These are phyloP conservation scores for Spodoptera exigua DNA, from an alignment of 2,888 invertebrate genomes.

Conservation along the genomic window DNA sequence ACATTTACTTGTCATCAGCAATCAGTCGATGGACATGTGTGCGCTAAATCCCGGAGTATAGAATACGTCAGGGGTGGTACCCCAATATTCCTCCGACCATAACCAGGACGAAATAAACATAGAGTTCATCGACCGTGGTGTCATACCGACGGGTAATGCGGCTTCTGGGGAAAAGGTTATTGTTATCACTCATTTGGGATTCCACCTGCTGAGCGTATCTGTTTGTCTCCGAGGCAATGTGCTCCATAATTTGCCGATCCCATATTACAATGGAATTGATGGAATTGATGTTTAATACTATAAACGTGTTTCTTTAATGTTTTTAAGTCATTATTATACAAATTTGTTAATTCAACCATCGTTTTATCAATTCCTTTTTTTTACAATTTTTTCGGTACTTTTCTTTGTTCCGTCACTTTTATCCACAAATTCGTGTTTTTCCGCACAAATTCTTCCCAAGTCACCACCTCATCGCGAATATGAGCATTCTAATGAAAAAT, in stretches of 20 bases:
- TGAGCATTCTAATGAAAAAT: too few species aligned
- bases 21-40: neutral
- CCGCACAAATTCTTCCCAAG: too few species aligned
- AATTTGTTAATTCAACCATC: too few species aligned
- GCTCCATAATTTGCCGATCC: slow-evolving; percentile 55
- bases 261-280: slow-evolving; percentile 51
- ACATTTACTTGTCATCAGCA: neutral
- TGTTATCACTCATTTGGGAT: neutral
- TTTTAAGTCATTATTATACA: too few species aligned
- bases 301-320: too few species aligned
- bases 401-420: too few species aligned
- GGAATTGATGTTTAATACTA: too few species aligned
- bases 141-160: neutral
- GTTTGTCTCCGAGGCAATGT: slow-evolving; percentile 53
- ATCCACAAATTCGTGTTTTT: too few species aligned
- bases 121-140: neutral
- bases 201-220: slow-evolving; percentile 13
- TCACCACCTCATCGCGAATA: too few species aligned
- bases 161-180: neutral
- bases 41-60: too few species aligned
- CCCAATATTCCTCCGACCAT: neutral
- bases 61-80: neutral
- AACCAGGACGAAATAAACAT: neutral
- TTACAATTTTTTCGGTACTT: too few species aligned
- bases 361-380: too few species aligned